These are phyloP conservation scores for Sphaerophoria taeniata DNA, from an alignment of 2,888 invertebrate genomes.

Conservation along the genomic window DNA sequence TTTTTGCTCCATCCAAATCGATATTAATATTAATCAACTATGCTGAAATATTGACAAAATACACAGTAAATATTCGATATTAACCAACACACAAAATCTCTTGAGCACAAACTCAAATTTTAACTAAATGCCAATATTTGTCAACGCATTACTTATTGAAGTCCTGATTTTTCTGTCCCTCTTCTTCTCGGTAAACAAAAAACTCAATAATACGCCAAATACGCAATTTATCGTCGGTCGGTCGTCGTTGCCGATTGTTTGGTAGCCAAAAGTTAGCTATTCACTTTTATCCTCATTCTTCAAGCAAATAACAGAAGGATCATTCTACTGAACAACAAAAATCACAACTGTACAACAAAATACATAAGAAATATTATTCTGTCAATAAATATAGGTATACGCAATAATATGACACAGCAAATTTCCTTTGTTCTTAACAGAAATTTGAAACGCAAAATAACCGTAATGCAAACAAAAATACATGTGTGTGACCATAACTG, in stretches of 20 bases:
- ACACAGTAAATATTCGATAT: slow-evolving; percentile 6
- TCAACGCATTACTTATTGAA: slow-evolving; percentile 52
- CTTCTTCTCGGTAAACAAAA: slow-evolving; percentile 59
- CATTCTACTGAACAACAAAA: not conserved
- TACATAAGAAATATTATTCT: slow-evolving; percentile 7
- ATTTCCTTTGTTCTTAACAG: slow-evolving; percentile 57
- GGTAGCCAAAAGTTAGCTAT: slow-evolving; percentile 33
- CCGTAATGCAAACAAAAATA: slow-evolving; percentile 30
- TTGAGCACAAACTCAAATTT: not conserved
- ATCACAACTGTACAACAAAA: slow-evolving; percentile 12
- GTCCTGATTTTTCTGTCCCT: slow-evolving; percentile 40
- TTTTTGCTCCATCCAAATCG: not conserved
- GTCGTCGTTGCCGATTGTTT: not conserved
- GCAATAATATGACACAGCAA: slow-evolving; percentile 22
- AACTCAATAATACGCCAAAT: slow-evolving; percentile 64
- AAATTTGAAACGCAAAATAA: slow-evolving; percentile 47
- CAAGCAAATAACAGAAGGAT: slow-evolving; percentile 36
- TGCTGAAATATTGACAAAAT: not conserved
- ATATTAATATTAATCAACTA: not conserved
- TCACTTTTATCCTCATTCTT: slow-evolving; percentile 29
- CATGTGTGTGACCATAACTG: slow-evolving; percentile 66
- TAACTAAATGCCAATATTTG: slow-evolving; percentile 54
- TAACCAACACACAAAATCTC: slow-evolving; percentile 3
- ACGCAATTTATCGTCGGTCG: slow-evolving; percentile 56
- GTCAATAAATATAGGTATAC: too few species aligned